Conservation (phyloP, 1,140 invertebrate species). For the Drosophila kikkawai region DNA sequence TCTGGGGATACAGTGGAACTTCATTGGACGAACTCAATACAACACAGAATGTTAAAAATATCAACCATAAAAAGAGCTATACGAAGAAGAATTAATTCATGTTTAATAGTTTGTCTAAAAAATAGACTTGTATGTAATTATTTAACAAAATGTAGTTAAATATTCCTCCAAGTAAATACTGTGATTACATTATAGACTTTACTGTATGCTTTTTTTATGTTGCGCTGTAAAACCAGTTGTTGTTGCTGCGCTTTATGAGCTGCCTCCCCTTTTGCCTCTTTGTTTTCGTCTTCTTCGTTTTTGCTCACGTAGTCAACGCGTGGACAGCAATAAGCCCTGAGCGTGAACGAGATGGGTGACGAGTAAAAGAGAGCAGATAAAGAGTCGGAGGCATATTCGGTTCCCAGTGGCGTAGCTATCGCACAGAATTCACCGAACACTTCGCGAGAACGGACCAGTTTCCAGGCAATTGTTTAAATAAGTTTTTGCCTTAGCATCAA, state of each 20-base stretch:
- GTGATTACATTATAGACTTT: neutral
- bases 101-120: too few relatives aligned
- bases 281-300: slow-evolving; percentile 59
- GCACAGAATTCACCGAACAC: slow-evolving; percentile 69
- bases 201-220: slow-evolving; percentile 41
- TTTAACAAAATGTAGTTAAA: neutral
- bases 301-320: slow-evolving; percentile 79
- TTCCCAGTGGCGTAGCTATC: slow-evolving; percentile 38
- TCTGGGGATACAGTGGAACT: slow-evolving; percentile 14
- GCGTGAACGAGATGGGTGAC: slow-evolving; percentile 1
- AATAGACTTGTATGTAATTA: too few relatives aligned
- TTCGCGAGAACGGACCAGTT: slow-evolving; percentile 64
- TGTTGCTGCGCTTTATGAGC: slow-evolving; percentile 43
- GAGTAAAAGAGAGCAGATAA: slow-evolving; percentile 20
- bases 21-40: neutral
- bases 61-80: neutral
- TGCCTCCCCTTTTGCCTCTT: slow-evolving; percentile 34
- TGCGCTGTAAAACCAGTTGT: slow-evolving; percentile 71
- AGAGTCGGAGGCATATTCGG: slow-evolving; percentile 43
- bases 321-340: slow-evolving; percentile 52
- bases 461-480: slow-evolving; percentile 65
- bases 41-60: neutral
- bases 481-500: slow-evolving; percentile 10
- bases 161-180: neutral
- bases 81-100: too few relatives aligned